phyloP scores from a whole-genome alignment of 2,113 vertebrate species.

The Cyanistes caeruleus region DNA sequence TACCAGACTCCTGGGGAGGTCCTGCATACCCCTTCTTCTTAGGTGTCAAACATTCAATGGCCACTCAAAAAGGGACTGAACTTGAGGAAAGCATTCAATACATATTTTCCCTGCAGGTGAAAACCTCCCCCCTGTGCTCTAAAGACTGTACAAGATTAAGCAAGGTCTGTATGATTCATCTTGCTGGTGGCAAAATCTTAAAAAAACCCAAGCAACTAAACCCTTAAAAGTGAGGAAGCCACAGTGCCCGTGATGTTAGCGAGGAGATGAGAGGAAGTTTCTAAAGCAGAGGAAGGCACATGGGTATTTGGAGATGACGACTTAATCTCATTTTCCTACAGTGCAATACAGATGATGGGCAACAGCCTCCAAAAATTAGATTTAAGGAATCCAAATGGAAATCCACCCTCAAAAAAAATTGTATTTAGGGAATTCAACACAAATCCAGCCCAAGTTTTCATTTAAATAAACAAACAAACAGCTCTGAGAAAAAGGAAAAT shows the following conservation, averaged over 20 bases:
- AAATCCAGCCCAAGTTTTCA: neutral
- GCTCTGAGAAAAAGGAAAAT: neutral
- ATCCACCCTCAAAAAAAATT: neutral
- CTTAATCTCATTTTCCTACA: neutral
- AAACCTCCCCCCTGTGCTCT: neutral
- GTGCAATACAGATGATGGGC: neutral
- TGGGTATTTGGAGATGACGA: neutral
- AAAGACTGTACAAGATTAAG: neutral
- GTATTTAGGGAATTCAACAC: neutral
- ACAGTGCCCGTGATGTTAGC: fast-evolving
- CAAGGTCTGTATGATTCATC: neutral
- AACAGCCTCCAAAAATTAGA: neutral
- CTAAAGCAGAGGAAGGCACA: neutral
- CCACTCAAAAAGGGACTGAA: neutral
- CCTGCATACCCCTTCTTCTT: neutral
- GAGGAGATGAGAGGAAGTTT: neutral
- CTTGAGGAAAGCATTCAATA: neutral
- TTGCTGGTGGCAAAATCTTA: neutral
- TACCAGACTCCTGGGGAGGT: neutral
- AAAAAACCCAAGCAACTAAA: neutral
- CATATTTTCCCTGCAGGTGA: neutral
- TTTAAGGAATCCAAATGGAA: neutral
- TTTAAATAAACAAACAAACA: neutral
- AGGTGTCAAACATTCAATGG: neutral
- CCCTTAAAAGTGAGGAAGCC: neutral